These are phyloP conservation scores for Forbesichthys papilliferus DNA, from an alignment of 2,113 vertebrate genomes.

Conservation along the genomic window DNA sequence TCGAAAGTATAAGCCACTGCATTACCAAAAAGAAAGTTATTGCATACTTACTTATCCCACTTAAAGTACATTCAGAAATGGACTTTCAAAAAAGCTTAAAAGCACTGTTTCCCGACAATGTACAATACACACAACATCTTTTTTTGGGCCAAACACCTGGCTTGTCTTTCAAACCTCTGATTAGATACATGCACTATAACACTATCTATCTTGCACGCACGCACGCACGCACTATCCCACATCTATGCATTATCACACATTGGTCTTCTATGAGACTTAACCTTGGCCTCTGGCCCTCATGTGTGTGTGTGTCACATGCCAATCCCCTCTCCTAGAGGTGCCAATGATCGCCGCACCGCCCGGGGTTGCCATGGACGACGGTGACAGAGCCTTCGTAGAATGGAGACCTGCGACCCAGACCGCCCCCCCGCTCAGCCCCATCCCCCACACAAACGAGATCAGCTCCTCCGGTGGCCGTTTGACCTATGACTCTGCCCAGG, in stretches of 20 bases:
- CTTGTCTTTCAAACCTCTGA: constrained; percentile 10
- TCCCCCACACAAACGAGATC: constrained; percentile 53
- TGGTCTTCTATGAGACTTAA: constrained; percentile 47
- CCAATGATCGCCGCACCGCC: constrained; percentile 44
- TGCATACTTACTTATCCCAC: neutral
- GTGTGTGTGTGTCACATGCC: constrained; percentile 71
- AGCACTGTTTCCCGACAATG: neutral
- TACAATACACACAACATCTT: neutral
- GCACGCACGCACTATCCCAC: constrained; percentile 4
- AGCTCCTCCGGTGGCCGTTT: constrained; percentile 49
- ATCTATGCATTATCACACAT: constrained; percentile 55
- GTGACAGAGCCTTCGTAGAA: constrained; percentile 29
- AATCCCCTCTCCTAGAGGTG: constrained; percentile 52
- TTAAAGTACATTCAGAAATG: neutral
- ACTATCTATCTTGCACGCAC: neutral
- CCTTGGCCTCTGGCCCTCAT: constrained; percentile 59
- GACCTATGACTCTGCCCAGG: constrained; percentile 23
- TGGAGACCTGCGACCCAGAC: constrained; percentile 33
- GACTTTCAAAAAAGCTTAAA: neutral
- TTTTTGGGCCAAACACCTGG: constrained; percentile 15
- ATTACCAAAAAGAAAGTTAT: neutral
- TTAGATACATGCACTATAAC: neutral
- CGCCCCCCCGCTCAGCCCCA: constrained; percentile 21
- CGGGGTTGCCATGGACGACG: constrained; percentile 1
- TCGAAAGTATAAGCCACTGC: neutral